phyloP scores from a whole-genome alignment of 2,113 vertebrate genomes.

The Terrapene triunguis region DNA sequence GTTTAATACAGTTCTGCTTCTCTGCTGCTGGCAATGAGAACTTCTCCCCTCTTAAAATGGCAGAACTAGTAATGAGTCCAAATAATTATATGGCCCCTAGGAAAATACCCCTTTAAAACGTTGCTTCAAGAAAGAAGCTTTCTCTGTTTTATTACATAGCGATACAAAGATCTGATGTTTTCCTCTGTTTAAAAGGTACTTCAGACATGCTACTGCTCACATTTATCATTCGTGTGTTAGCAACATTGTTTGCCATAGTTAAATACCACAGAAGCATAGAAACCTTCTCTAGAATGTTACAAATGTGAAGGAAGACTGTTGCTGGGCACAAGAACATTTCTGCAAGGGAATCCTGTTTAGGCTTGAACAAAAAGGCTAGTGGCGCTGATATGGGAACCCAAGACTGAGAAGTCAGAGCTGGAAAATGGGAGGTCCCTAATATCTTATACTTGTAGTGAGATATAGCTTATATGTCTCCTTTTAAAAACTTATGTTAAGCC shows the following conservation, averaged over 20 bases:
- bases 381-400: neutral
- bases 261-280: neutral
- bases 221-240: neutral
- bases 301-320: neutral
- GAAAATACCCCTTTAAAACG: neutral
- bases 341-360: neutral
- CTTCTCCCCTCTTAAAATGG: neutral
- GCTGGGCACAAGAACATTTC: neutral
- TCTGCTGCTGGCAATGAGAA: neutral
- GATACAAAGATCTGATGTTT: neutral
- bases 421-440: neutral
- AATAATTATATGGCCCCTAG: neutral
- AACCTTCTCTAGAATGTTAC: neutral
- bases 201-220: accelerated
- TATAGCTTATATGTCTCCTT: neutral
- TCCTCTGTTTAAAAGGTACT: neutral
- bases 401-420: neutral
- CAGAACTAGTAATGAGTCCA: neutral
- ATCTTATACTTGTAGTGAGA: neutral
- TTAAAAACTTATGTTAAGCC: neutral
- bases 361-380: neutral
- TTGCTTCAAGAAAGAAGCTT: neutral
- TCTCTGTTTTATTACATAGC: neutral
- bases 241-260: neutral
- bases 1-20: neutral